These are phyloP conservation scores for Acheta domesticus DNA, from an alignment of 2,888 invertebrate genomes.

Conservation along the genomic window DNA sequence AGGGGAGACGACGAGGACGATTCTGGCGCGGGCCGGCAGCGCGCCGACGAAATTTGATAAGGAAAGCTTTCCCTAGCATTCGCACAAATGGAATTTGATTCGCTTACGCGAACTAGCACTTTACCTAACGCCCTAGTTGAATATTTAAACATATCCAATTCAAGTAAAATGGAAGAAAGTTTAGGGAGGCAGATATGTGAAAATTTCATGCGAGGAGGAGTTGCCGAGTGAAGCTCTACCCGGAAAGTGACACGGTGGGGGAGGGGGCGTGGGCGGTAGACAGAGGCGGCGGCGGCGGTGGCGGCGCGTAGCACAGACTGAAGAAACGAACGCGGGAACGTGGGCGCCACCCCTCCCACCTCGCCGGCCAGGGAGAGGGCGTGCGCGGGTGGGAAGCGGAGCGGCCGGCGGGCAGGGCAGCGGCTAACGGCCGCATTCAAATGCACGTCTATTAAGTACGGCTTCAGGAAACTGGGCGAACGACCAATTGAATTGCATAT, in stretches of 20 bases:
- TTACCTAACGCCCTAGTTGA: background rate
- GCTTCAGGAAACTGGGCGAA: no score
- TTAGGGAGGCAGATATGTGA: background rate
- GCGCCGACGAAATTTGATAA: background rate
- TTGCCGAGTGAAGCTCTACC: background rate
- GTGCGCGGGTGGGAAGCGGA: no score
- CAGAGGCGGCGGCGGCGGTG: background rate
- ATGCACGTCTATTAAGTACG: no score
- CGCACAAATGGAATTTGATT: background rate
- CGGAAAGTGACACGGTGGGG: background rate
- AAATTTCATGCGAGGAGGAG: conserved; percentile 18
- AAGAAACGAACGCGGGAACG: no score
- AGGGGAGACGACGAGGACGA: no score
- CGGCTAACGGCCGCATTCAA: no score
- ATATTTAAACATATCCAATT: conserved; percentile 18
- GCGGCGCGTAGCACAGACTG: background rate
- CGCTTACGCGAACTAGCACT: background rate
- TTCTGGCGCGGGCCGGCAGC: no score
- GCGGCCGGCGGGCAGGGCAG: no score
- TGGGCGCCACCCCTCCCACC: no score
- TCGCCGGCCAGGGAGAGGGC: no score
- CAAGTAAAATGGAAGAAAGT: conserved; percentile 6
- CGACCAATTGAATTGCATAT: no score
- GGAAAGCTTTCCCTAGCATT: conserved; percentile 2
- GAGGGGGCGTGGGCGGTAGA: no score